These are phyloP conservation scores for Drosophila simulans DNA, from an alignment of 1,140 invertebrate species.

Conservation along the genomic window DNA sequence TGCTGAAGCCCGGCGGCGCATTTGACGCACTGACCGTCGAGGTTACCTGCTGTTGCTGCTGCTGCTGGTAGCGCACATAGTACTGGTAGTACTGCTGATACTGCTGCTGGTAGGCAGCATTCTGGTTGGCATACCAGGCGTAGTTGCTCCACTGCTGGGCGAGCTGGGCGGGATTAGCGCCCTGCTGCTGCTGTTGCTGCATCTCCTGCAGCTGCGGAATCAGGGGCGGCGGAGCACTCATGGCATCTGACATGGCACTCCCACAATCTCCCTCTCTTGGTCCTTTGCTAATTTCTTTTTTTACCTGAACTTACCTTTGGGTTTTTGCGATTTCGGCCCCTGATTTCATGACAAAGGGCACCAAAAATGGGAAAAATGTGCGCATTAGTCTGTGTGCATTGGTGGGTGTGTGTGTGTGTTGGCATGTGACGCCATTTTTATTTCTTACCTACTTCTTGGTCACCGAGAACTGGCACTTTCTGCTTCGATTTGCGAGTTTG, in stretches of 20 bases:
- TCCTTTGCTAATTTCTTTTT: constrained; percentile 21
- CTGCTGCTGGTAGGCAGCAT: constrained; percentile 73
- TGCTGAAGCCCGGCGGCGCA: constrained; percentile 82
- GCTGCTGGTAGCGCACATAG: constrained; percentile 78
- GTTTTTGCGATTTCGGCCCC: constrained; percentile 19
- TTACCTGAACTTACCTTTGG: constrained; percentile 73
- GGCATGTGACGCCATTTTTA: constrained; percentile 68
- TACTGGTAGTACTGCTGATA: constrained; percentile 82
- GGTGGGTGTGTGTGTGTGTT: constrained; percentile 12
- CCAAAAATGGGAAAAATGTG: constrained; percentile 9
- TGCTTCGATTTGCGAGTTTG: neutral
- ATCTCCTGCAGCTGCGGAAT: constrained; percentile 82
- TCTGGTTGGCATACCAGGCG: constrained; percentile 73
- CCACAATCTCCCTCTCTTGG: neutral
- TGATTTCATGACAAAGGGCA: constrained; percentile 9
- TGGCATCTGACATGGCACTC: constrained; percentile 71
- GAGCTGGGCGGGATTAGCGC: constrained; percentile 29
- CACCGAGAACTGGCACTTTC: neutral
- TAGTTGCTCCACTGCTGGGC: constrained; percentile 69
- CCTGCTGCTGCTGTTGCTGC: constrained; percentile 75
- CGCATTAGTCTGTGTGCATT: constrained; percentile 13
- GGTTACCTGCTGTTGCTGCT: constrained; percentile 67
- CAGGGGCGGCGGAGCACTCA: constrained; percentile 73
- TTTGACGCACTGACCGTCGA: constrained; percentile 70
- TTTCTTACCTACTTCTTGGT: constrained; percentile 53